These are phyloP conservation scores for Mionectes macconnelli DNA, from an alignment of 2,113 vertebrate genomes.

Conservation along the genomic window DNA sequence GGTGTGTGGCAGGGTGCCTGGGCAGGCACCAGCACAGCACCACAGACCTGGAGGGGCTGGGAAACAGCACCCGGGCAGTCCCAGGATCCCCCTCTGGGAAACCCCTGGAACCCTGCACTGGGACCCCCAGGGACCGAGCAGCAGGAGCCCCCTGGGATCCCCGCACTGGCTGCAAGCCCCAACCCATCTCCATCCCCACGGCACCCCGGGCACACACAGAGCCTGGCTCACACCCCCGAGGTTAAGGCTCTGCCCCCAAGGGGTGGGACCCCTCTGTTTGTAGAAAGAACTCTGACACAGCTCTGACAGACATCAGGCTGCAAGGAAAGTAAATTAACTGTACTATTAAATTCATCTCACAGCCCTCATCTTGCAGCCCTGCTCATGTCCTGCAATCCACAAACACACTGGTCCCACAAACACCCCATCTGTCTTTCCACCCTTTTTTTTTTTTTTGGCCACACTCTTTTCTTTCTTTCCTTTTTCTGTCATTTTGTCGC, in stretches of 20 bases:
- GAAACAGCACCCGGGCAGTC: fast-evolving
- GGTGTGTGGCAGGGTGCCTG: fast-evolving
- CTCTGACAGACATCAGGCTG: fast-evolving
- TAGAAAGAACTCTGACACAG: fast-evolving
- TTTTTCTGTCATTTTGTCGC: neutral
- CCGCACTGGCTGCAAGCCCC: neutral
- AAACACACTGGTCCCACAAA: neutral
- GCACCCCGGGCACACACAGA: fast-evolving
- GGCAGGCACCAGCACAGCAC: fast-evolving
- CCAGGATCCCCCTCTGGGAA: neutral
- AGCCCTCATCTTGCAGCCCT: neutral
- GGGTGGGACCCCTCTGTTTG: neutral
- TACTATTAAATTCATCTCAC: neutral
- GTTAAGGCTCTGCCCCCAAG: fast-evolving
- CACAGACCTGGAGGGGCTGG: neutral
- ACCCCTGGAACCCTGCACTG: neutral
- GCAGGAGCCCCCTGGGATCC: neutral
- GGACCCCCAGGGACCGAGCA: neutral
- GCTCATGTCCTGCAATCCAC: neutral
- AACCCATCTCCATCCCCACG: neutral
- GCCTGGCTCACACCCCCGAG: fast-evolving
- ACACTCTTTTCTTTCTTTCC: neutral
- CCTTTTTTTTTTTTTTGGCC: neutral
- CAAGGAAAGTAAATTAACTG: neutral
- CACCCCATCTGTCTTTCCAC: neutral